These are phyloP conservation scores for Pristionchus pacificus DNA, from an alignment of 1,140 invertebrate species.

Conservation along the genomic window DNA sequence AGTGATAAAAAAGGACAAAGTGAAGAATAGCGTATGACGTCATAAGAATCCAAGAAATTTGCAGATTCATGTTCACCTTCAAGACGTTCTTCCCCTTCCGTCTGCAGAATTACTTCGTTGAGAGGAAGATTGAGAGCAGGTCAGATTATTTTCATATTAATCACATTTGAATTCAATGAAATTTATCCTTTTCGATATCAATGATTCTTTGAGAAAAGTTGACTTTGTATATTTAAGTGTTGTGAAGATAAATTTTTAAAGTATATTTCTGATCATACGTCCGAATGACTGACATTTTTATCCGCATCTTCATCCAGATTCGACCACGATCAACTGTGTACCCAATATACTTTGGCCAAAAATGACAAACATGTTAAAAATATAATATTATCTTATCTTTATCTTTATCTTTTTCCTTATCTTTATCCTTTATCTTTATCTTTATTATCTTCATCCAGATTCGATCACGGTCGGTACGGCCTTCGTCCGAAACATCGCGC, in stretches of 20 bases:
- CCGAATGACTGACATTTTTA: no score
- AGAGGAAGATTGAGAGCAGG: constrained; percentile 16
- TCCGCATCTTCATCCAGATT: no score
- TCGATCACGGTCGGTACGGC: constrained; percentile 60
- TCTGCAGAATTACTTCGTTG: constrained; percentile 48
- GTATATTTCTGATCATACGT: no score
- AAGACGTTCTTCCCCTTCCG: constrained; percentile 50
- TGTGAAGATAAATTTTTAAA: no score
- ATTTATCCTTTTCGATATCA: no score
- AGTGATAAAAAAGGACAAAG: no score
- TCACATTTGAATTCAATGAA: no score
- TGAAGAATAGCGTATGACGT: no score
- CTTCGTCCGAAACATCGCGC: constrained; percentile 59
- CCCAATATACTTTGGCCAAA: not conserved
- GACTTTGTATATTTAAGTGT: no score
- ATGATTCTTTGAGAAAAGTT: no score
- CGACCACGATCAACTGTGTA: no score
- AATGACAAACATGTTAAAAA: not conserved
- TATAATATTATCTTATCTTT: no score
- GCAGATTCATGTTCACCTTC: constrained; percentile 51
- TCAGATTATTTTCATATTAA: constrained; percentile 4
- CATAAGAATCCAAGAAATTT: constrained; percentile 1
- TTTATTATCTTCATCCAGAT: constrained; percentile 29
- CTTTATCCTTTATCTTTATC: not conserved
- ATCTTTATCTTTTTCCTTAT: not conserved